Evolutionary conservation across 2,888 invertebrate species (phyloP).

Genomic region (Physocephala rufipes): DNA sequence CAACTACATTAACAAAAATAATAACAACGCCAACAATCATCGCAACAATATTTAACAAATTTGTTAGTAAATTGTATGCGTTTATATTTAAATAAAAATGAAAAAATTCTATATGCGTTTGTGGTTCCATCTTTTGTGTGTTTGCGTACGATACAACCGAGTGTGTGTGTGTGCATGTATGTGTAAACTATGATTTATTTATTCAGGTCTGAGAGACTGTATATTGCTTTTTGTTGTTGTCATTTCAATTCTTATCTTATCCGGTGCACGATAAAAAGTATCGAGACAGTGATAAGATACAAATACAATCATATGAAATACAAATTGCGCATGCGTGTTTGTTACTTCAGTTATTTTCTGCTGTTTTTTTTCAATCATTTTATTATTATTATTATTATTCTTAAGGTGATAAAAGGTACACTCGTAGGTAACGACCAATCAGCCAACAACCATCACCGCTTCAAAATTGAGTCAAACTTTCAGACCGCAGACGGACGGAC

Average conservation of each 20-base stretch:
- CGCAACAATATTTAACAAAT: neutral
- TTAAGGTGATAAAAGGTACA: neutral
- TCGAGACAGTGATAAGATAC: constrained; percentile 48
- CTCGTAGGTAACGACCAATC: neutral
- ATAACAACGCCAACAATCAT: too few species aligned
- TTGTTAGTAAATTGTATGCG: constrained; percentile 8
- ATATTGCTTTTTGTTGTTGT: constrained; percentile 1
- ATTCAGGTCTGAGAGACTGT: constrained; percentile 4
- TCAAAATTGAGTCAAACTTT: neutral
- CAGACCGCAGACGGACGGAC: neutral
- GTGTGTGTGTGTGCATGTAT: constrained; percentile 26
- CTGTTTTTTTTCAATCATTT: constrained; percentile 14
- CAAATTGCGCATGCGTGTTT: constrained; percentile 62
- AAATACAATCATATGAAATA: constrained; percentile 45
- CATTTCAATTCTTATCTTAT: constrained; percentile 59
- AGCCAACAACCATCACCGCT: constrained; percentile 5
- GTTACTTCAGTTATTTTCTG: constrained; percentile 31
- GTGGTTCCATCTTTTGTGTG: constrained; percentile 29
- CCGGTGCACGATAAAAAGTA: constrained; percentile 55
- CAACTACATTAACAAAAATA: too few species aligned
- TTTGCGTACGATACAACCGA: constrained; percentile 31
- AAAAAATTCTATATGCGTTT: neutral
- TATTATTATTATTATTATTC: neutral
- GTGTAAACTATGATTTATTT: constrained; percentile 34
- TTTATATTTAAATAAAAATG: constrained; percentile 10